Conservation (phyloP, 2,888 invertebrate species). For the Leucophenga maculata region DNA sequence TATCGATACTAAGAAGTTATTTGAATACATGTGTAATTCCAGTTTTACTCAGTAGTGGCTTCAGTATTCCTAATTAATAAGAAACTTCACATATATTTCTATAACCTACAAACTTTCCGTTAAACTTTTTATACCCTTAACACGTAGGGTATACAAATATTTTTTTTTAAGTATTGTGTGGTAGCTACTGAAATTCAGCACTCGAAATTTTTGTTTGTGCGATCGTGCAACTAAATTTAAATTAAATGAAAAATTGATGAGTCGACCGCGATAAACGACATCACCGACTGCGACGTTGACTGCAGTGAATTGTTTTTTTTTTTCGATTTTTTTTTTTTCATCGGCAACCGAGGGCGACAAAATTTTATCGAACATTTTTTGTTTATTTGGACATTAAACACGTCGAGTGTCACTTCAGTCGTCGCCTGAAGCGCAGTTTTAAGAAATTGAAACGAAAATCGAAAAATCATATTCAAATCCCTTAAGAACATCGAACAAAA, state of each 20-base stretch:
- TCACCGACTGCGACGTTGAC: slow-evolving; percentile 7
- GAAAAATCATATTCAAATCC: not conserved
- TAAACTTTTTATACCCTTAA: not conserved
- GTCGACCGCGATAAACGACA: slow-evolving; percentile 16
- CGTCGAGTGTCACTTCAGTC: slow-evolving; percentile 43
- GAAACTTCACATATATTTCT: too few species aligned
- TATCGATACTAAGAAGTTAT: too few species aligned
- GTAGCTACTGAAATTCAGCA: too few species aligned
- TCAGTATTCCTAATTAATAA: too few species aligned
- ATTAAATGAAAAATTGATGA: slow-evolving; percentile 63
- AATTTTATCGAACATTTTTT: slow-evolving; percentile 29
- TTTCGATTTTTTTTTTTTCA: too few species aligned
- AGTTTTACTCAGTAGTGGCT: too few species aligned
- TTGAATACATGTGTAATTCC: too few species aligned
- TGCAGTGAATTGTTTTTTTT: too few species aligned
- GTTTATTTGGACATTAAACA: slow-evolving; percentile 60
- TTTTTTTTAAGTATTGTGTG: too few species aligned
- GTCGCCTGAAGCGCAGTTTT: slow-evolving; percentile 41
- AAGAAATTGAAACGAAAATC: too few species aligned
- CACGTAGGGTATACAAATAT: not conserved
- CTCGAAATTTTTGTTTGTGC: not conserved
- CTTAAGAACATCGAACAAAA: too few species aligned
- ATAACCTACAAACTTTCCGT: too few species aligned
- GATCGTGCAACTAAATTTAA: slow-evolving; percentile 55
- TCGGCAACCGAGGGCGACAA: not conserved